Percentiles rank a stretch among this genome's conserved stretches.
phyloP scores from a whole-genome alignment of 2,797 vertebrate species.

The Chelidonichthys spinosus region DNA sequence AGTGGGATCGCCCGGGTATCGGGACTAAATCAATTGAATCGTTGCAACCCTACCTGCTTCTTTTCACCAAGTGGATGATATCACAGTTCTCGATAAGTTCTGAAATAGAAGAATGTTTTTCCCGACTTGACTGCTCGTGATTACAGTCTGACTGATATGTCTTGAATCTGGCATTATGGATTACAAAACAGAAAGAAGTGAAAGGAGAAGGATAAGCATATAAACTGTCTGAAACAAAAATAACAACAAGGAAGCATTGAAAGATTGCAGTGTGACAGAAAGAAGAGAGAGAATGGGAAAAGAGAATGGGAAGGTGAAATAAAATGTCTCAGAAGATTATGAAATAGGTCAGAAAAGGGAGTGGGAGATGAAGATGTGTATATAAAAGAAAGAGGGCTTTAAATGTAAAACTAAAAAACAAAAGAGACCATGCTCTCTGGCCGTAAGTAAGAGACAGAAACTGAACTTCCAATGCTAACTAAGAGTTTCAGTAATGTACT shows the following conservation, averaged over 20 bases:
- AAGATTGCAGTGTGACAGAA: background rate
- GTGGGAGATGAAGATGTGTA: constrained; percentile 4
- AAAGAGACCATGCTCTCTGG: constrained; percentile 2
- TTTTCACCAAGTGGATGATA: constrained; percentile 9
- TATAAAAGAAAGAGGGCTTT: constrained; percentile 19
- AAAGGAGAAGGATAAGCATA: constrained; percentile 16
- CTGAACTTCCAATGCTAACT: constrained; percentile 9
- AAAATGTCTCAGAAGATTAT: constrained; percentile 37
- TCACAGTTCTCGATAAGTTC: background rate
- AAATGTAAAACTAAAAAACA: constrained; percentile 34
- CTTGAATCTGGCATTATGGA: background rate
- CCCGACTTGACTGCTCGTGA: background rate
- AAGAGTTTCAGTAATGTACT: background rate
- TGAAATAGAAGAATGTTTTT: background rate
- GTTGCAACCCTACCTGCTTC: background rate
- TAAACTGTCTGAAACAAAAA: constrained; percentile 15
- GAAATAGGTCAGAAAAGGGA: constrained; percentile 36
- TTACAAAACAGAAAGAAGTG: background rate
- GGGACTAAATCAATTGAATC: no score
- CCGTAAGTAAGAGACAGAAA: constrained; percentile 4
- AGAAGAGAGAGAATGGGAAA: constrained; percentile 1
- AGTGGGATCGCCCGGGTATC: background rate
- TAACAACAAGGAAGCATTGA: background rate
- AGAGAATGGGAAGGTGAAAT: constrained; percentile 19
- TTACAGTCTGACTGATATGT: background rate